Percentiles rank a stretch among this genome's conserved stretches.
phyloP scores from a whole-genome alignment of 2,113 vertebrate genomes.

The Trinectes maculatus region DNA sequence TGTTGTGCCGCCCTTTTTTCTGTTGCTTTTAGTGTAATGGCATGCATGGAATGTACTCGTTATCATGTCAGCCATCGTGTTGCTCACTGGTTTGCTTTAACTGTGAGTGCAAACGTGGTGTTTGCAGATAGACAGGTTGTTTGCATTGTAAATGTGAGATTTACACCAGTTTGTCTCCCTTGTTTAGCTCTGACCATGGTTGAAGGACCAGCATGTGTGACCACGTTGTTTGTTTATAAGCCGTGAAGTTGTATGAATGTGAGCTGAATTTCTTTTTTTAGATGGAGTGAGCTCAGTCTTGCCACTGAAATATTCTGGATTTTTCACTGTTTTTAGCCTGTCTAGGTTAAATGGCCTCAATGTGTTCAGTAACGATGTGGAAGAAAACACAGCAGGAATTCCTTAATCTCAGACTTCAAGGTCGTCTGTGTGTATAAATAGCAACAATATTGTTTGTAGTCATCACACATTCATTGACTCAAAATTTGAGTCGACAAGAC shows the following conservation, averaged over 20 bases:
- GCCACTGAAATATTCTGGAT: slow-evolving; percentile 6
- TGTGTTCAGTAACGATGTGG: slow-evolving; percentile 53
- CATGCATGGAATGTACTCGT: slow-evolving; percentile 77
- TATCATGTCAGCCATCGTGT: slow-evolving; percentile 59
- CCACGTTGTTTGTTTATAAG: slow-evolving; percentile 37
- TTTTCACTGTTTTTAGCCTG: slow-evolving; percentile 45
- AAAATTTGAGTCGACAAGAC: background rate
- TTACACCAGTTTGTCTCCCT: slow-evolving; percentile 24
- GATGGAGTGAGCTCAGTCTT: slow-evolving; percentile 33
- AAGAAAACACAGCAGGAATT: slow-evolving; percentile 57
- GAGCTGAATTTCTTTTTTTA: slow-evolving; percentile 17
- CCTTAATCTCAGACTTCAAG: slow-evolving; percentile 27
- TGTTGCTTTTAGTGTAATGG: slow-evolving; percentile 62
- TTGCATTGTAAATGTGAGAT: slow-evolving; percentile 58
- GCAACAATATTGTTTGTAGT: background rate
- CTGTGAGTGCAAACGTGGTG: slow-evolving; percentile 48
- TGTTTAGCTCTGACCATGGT: background rate
- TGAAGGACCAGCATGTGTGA: slow-evolving; percentile 1
- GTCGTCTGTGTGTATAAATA: slow-evolving; percentile 7
- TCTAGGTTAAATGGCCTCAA: slow-evolving; percentile 58
- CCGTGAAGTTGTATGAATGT: slow-evolving; percentile 10
- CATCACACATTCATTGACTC: slow-evolving; percentile 5
- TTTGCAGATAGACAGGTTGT: slow-evolving; percentile 43
- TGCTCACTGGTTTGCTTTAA: slow-evolving; percentile 44
- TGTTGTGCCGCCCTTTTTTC: slow-evolving; percentile 38